Percentiles rank a stretch among this genome's conserved stretches.
These are phyloP conservation scores for Acropternis orthonyx DNA, from an alignment of 2,797 vertebrate species.

Conservation along the genomic window DNA sequence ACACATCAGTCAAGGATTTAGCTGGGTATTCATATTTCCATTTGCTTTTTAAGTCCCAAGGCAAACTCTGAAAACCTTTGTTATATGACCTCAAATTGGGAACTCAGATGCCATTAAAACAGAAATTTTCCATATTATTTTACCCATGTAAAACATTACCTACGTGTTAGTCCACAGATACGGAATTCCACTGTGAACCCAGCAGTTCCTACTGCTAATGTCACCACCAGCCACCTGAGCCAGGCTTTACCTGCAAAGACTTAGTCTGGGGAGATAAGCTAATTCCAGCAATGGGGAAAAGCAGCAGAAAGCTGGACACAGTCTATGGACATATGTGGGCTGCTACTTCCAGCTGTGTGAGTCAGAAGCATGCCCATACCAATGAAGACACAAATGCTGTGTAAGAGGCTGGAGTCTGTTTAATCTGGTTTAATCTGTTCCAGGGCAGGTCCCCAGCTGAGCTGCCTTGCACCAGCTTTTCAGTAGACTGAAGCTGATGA, in stretches of 20 bases:
- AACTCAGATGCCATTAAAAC: background rate
- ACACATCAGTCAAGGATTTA: background rate
- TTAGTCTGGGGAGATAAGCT: background rate
- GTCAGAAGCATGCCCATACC: background rate
- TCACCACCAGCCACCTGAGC: background rate
- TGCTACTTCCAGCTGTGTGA: background rate
- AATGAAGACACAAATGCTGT: background rate
- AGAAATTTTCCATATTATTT: background rate
- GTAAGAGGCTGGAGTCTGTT: background rate
- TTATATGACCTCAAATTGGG: background rate
- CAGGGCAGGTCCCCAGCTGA: background rate
- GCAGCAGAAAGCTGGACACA: background rate
- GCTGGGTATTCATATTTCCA: background rate
- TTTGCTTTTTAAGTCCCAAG: background rate
- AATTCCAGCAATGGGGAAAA: background rate
- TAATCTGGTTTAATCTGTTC: background rate
- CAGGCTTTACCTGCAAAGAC: background rate
- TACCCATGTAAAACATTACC: background rate
- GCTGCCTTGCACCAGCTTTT: background rate
- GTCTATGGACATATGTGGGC: accelerated
- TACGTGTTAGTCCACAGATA: background rate
- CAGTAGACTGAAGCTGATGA: background rate
- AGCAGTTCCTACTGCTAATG: background rate
- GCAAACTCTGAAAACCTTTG: background rate
- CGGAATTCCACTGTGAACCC: background rate